Percentiles rank a stretch among this genome's conserved stretches.
These are phyloP conservation scores for Fregetta grallaria DNA, from an alignment of 2,113 vertebrate genomes.

Conservation along the genomic window DNA sequence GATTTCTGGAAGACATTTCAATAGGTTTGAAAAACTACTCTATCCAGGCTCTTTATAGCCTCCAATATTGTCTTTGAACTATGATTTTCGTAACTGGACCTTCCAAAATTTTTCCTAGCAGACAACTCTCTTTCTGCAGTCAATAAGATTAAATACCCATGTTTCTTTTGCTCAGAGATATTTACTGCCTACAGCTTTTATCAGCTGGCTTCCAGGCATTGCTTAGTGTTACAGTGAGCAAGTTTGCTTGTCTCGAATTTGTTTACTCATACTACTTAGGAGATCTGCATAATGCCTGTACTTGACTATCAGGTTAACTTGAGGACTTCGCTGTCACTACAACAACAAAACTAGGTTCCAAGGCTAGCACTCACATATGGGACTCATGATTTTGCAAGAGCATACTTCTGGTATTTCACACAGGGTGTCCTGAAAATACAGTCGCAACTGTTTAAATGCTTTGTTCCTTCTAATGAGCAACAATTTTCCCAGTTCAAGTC, in stretches of 20 bases:
- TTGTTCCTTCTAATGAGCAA: conserved; percentile 28
- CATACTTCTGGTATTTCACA: neutral
- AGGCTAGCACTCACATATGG: neutral
- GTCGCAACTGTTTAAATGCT: neutral
- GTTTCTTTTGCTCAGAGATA: neutral
- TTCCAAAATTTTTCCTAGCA: neutral
- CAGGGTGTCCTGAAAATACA: neutral
- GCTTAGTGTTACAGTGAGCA: neutral
- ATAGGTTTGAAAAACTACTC: neutral
- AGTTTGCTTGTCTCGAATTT: neutral
- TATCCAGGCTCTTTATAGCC: neutral
- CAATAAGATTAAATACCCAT: neutral
- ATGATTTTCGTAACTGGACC: neutral
- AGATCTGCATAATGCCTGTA: neutral
- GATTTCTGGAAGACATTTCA: neutral
- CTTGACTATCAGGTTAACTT: neutral
- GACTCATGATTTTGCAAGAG: neutral
- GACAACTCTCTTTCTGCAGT: neutral
- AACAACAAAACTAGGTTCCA: neutral
- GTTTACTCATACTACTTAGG: neutral
- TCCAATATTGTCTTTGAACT: neutral
- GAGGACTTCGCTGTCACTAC: neutral
- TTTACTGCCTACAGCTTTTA: neutral
- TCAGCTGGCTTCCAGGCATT: neutral
- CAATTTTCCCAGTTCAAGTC: neutral